Evolutionary conservation across 2,113 vertebrate species (phyloP).

Genomic region (Blennius ocellaris): DNA sequence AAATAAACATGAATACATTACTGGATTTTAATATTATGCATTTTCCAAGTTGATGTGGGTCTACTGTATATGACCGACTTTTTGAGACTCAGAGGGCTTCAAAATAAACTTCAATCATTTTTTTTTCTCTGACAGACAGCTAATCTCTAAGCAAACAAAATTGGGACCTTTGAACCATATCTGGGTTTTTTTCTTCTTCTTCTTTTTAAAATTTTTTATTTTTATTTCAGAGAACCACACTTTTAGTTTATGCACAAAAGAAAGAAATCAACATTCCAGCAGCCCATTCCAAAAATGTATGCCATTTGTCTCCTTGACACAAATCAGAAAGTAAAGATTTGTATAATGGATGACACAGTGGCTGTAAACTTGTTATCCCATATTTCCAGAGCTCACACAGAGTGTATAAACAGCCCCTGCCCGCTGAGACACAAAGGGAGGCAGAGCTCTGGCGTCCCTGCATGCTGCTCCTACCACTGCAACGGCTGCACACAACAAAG

Average conservation of each 20-base stretch:
- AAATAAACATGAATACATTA: slow-evolving; percentile 70
- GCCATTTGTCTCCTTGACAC: slow-evolving; percentile 98
- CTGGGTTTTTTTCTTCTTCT: background rate
- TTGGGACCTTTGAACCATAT: slow-evolving; percentile 28
- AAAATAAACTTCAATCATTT: slow-evolving; percentile 36
- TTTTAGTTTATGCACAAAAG: slow-evolving; percentile 10
- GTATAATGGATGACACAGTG: slow-evolving; percentile 92
- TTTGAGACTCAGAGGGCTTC: slow-evolving; percentile 36
- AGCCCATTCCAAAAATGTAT: slow-evolving; percentile 83
- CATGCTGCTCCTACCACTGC: slow-evolving; percentile 34
- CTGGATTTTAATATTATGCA: slow-evolving; percentile 53
- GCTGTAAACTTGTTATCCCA: slow-evolving; percentile 95
- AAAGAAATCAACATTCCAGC: slow-evolving; percentile 73
- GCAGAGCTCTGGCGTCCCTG: slow-evolving; percentile 16
- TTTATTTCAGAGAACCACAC: background rate
- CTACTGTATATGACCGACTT: slow-evolving; percentile 65
- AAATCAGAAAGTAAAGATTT: slow-evolving; percentile 96
- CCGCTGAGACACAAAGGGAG: slow-evolving; percentile 54
- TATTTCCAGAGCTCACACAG: slow-evolving; percentile 79
- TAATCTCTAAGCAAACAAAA: slow-evolving; percentile 51
- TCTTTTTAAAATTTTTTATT: no score
- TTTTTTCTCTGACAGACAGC: slow-evolving; percentile 39
- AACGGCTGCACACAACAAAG: background rate
- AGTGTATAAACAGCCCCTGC: slow-evolving; percentile 65
- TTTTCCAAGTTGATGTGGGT: slow-evolving; percentile 44